These are phyloP conservation scores for Baccha elongata DNA, from an alignment of 2,888 invertebrate genomes.

Conservation along the genomic window DNA sequence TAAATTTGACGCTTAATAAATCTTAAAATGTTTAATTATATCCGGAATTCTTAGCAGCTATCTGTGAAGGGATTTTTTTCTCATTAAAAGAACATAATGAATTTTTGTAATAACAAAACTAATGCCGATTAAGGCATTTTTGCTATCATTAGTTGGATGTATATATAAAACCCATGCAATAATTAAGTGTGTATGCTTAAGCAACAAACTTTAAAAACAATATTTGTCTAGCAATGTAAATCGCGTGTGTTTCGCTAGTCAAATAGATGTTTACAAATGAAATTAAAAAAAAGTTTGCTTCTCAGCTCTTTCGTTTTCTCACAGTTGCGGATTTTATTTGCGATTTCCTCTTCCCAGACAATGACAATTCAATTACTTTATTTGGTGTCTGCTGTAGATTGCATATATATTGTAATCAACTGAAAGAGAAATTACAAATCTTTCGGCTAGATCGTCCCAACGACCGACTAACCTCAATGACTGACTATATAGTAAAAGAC, in stretches of 20 bases:
- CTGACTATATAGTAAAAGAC: neutral
- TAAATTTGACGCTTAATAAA: neutral
- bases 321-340: conserved; percentile 41
- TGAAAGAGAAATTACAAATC: conserved; percentile 12
- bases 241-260: conserved; percentile 57
- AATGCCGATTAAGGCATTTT: conserved; percentile 12
- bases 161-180: conserved; percentile 30
- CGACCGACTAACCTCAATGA: conserved; percentile 68
- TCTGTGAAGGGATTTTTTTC: neutral
- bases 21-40: neutral
- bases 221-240: conserved; percentile 39
- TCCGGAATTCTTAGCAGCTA: neutral
- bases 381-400: conserved; percentile 45
- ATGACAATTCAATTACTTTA: conserved; percentile 66
- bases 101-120: neutral
- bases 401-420: conserved; percentile 37
- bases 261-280: conserved; percentile 41
- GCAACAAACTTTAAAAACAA: conserved; percentile 13
- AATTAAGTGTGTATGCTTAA: conserved; percentile 26
- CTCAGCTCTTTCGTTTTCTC: conserved; percentile 59
- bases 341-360: conserved; percentile 28
- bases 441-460: conserved; percentile 40
- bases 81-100: conserved; percentile 9
- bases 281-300: conserved; percentile 36
- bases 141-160: conserved; percentile 23